Percentiles rank a stretch among this genome's conserved stretches.
These are phyloP conservation scores for Mesocentrotus franciscanus DNA, from an alignment of 53 echinoderm and acorn worm genomes.

Conservation along the genomic window DNA sequence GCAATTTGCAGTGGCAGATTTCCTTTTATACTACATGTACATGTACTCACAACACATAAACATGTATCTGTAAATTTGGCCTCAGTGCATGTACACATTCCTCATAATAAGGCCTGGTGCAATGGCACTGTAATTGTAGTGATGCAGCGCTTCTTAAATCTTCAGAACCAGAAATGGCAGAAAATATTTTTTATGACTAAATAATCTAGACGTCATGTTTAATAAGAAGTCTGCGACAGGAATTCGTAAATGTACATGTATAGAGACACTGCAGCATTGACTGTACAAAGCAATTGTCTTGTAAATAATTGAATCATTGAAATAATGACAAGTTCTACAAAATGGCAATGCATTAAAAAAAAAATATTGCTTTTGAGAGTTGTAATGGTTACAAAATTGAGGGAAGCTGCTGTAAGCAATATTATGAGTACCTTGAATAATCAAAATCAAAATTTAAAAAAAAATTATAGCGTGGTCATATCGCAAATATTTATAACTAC, in stretches of 20 bases:
- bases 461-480: not conserved
- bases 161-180: not conserved
- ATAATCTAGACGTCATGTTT: not conserved
- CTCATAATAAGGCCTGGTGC: not conserved
- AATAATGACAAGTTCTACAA: not conserved
- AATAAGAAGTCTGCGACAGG: not conserved
- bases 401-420: not conserved
- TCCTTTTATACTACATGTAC: too few relatives aligned
- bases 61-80: too few relatives aligned
- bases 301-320: not conserved
- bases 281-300: not conserved
- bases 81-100: not conserved
- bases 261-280: not conserved
- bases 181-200: not conserved
- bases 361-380: constrained; percentile 15
- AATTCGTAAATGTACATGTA: not conserved
- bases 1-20: too few relatives aligned
- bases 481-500: not conserved
- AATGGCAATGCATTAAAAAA: not conserved
- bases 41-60: too few relatives aligned
- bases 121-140: not conserved
- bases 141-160: not conserved
- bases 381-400: not conserved
- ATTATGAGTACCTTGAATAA: not conserved
- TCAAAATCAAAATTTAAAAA: not conserved